Evolutionary conservation across 2,113 vertebrate genomes (phyloP).

Genomic region (Dasyprocta punctata): DNA sequence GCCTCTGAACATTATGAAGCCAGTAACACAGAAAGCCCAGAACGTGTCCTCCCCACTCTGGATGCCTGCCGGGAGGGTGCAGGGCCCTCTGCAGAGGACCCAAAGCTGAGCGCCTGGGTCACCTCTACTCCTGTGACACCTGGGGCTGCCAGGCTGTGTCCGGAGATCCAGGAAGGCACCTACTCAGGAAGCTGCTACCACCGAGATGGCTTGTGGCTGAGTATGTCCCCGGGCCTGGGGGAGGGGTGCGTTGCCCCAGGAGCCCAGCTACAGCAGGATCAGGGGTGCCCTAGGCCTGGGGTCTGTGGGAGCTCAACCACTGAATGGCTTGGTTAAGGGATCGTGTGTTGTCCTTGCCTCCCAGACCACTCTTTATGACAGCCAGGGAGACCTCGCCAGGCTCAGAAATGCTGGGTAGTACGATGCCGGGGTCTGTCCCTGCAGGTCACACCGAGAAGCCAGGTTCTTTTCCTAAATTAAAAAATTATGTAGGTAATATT

Average conservation of each 20-base stretch:
- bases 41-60: not conserved
- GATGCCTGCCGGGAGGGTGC: not conserved
- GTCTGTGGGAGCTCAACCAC: too few species aligned
- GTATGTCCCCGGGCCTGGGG: constrained; percentile 74
- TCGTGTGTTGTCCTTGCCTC: not conserved
- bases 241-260: fast-evolving
- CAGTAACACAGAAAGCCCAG: not conserved
- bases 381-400: not conserved
- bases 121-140: constrained; percentile 91
- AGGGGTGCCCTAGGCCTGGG: fast-evolving
- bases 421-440: not conserved
- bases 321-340: not conserved
- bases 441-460: not conserved
- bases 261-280: not conserved
- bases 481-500: not conserved
- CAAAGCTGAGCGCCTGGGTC: constrained; percentile 77
- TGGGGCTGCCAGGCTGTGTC: not conserved
- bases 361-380: not conserved
- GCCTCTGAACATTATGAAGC: not conserved
- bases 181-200: constrained; percentile 91
- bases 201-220: constrained; percentile 91
- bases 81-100: not conserved
- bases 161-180: constrained; percentile 87
- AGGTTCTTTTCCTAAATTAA: not conserved
- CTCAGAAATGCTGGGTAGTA: not conserved